Evolutionary conservation across 2,797 vertebrate species (phyloP).

Genomic region (Myripristis jacobus): DNA sequence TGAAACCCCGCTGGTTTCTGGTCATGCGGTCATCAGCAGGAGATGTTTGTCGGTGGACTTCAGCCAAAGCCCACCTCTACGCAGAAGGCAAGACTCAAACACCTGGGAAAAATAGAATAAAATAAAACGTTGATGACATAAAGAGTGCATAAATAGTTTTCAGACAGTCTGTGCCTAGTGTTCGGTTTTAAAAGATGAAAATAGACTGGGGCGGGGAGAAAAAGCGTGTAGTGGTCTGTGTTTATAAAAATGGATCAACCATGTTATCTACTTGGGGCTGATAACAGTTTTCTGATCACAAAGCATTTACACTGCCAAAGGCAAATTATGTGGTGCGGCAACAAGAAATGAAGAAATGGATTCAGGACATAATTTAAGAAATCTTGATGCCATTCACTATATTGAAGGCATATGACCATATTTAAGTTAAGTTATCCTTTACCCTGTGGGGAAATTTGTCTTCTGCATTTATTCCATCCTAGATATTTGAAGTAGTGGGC

Average conservation of each 20-base stretch:
- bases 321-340: too few species aligned
- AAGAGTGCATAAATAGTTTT: slow-evolving; percentile 4
- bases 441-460: too few species aligned
- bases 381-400: slow-evolving; percentile 9
- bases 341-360: too few species aligned
- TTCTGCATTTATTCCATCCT: too few species aligned
- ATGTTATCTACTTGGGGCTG: background rate
- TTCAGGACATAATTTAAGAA: too few species aligned
- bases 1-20: slow-evolving; percentile 60
- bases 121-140: slow-evolving; percentile 11
- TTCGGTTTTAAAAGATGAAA: too few species aligned
- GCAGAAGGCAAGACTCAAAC: slow-evolving; percentile 73
- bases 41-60: slow-evolving; percentile 50
- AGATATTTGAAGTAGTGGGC: too few species aligned
- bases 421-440: too few species aligned
- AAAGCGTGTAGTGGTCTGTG: too few species aligned
- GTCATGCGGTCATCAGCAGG: slow-evolving; percentile 35
- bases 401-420: slow-evolving; percentile 17
- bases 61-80: slow-evolving; percentile 57
- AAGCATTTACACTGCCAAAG: background rate
- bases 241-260: too few species aligned
- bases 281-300: background rate
- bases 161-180: background rate
- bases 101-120: background rate
- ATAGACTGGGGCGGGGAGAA: too few species aligned